Evolutionary conservation across 2,113 vertebrate genomes (phyloP).

Genomic region (Oryzias javanicus): DNA sequence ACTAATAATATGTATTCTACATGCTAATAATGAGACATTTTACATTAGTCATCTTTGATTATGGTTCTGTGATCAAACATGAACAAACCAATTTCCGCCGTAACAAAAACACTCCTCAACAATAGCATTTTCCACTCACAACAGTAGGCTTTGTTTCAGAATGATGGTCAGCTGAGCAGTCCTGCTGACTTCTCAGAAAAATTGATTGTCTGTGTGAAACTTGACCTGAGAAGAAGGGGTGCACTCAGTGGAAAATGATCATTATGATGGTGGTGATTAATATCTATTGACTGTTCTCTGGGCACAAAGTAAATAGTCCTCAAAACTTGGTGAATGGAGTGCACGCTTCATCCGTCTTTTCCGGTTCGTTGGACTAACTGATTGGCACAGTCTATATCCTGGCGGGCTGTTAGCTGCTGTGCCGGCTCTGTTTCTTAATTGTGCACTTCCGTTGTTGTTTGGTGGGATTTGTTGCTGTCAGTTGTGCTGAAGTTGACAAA

Average conservation of each 20-base stretch:
- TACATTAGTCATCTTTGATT: too few species aligned
- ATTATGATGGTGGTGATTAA: not conserved
- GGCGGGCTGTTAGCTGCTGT: not conserved
- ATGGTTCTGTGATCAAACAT: too few species aligned
- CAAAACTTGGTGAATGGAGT: not conserved
- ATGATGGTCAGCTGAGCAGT: too few species aligned
- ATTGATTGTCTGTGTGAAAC: not conserved
- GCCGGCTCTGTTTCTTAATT: conserved; percentile 9
- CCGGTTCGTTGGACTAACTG: conserved; percentile 1
- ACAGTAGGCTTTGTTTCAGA: too few species aligned
- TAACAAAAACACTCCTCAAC: too few species aligned
- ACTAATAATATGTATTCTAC: too few species aligned
- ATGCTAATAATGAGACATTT: too few species aligned
- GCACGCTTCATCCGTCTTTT: not conserved
- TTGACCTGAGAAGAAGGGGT: too few species aligned
- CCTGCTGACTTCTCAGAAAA: too few species aligned
- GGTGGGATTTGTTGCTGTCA: conserved; percentile 9
- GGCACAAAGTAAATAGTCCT: not conserved
- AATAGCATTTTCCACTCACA: too few species aligned
- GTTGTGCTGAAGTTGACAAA: conserved; percentile 10
- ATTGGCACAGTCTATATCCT: not conserved
- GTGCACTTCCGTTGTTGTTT: conserved; percentile 5
- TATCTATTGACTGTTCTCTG: not conserved
- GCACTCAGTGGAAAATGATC: not conserved
- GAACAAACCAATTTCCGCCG: too few species aligned